Evolutionary conservation across 2,888 invertebrate species (phyloP).

Genomic region (Ptycholaimellus sp.): DNA sequence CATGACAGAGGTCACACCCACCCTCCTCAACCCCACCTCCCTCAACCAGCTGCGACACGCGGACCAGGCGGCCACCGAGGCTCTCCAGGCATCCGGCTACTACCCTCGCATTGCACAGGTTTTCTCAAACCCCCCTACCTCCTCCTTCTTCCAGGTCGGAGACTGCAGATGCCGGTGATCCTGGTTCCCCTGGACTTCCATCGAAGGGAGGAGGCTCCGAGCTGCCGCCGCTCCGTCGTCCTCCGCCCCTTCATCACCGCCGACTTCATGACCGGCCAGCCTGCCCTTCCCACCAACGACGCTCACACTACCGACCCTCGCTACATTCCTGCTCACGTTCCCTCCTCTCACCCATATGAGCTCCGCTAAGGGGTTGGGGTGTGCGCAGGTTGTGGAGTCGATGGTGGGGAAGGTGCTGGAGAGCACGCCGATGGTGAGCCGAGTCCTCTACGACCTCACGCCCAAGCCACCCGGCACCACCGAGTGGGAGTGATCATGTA

Average conservation of each 20-base stretch:
- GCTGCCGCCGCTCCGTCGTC: conserved; percentile 60
- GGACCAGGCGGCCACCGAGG: conserved; percentile 64
- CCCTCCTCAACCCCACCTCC: conserved; percentile 62
- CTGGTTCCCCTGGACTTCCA: conserved; percentile 89
- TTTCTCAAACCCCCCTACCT: no score
- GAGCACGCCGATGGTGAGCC: conserved; percentile 66
- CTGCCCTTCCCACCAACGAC: conserved; percentile 55
- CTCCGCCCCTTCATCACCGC: conserved; percentile 80
- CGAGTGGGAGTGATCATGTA: conserved; percentile 98
- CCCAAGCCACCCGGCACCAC: conserved; percentile 96
- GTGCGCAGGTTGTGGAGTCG: conserved; percentile 66
- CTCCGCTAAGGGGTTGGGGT: no score
- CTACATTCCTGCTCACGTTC: conserved; percentile 5
- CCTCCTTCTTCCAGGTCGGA: no score
- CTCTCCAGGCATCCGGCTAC: conserved; percentile 25
- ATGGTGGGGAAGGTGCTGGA: conserved; percentile 56
- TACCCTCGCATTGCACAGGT: no score
- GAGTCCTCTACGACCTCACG: conserved; percentile 86
- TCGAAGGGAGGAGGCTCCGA: conserved; percentile 44
- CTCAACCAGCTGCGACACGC: conserved; percentile 53
- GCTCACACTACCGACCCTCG: no score
- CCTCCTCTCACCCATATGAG: neutral
- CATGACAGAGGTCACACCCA: conserved; percentile 72
- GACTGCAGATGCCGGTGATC: conserved; percentile 56
- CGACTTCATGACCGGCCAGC: conserved; percentile 96